Conservation (phyloP, 30 jellyfish, hydroid and myxozoan species). For the Cassiopea andromeda region DNA sequence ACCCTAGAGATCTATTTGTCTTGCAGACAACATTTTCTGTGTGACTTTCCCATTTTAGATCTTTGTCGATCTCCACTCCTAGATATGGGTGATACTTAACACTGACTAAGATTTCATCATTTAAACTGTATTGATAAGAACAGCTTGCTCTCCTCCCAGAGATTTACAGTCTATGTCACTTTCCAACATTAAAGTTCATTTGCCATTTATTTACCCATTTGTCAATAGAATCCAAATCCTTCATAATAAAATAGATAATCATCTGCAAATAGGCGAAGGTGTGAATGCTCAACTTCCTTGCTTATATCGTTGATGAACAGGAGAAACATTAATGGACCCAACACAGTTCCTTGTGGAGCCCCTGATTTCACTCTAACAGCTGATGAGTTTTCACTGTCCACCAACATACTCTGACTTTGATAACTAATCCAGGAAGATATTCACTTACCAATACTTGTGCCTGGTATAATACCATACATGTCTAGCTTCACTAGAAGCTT, state of each 20-base stretch:
- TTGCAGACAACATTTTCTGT: too few species aligned
- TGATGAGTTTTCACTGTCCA: constrained; percentile 45
- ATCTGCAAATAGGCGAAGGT: constrained; percentile 54
- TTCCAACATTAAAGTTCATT: too few species aligned
- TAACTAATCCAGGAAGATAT: constrained; percentile 23
- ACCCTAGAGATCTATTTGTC: too few species aligned
- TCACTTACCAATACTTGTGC: constrained; percentile 37
- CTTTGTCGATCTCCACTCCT: too few species aligned
- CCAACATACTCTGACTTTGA: constrained; percentile 9
- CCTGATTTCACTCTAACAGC: constrained; percentile 41
- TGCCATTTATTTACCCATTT: too few species aligned
- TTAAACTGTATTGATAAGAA: too few species aligned
- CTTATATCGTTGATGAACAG: constrained; percentile 43
- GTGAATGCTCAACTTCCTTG: constrained; percentile 50
- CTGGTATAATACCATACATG: constrained; percentile 33
- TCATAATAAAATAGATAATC: constrained; percentile 42
- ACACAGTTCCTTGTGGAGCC: constrained; percentile 69
- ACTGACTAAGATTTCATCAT: too few species aligned
- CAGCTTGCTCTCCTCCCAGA: too few species aligned
- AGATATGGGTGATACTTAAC: too few species aligned
- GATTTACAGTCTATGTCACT: too few species aligned
- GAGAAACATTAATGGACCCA: constrained; percentile 53
- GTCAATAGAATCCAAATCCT: constrained; percentile 28
- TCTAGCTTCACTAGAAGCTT: constrained; percentile 38
- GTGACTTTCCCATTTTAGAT: too few species aligned